Base-by-base conservation (phyloP, 2,888 invertebrate species). In the Lycocerus yunnanus region DNA sequence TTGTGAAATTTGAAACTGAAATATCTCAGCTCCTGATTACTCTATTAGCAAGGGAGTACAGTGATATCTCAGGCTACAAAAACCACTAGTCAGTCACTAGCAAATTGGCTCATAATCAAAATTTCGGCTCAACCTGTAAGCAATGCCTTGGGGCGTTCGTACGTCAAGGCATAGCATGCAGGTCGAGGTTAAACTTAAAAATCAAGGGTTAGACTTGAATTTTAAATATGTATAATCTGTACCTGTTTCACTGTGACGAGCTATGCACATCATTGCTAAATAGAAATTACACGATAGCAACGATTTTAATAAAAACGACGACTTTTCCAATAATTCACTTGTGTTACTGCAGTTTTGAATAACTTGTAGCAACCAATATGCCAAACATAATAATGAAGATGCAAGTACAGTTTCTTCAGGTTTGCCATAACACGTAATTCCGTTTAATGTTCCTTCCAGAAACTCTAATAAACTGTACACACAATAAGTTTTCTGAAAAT, bases 401-500 rank as follows among this genome's bases (percentile, higher is more conserved):
- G 96, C 94, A n/a, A 95, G 87, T 14, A 95, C 90, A 80, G 94
- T 93, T 86, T 97, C 97, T 84, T 97, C 97, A 72, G 95, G 92
- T 87, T 96, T 96, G 0, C 94, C 94, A 77, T 94, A 90, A 82
- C 91, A 93, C 1, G 91, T 91, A 70, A 91, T 89, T 10, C 91
- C 91, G 15, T 88, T 86, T 82, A 89, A 80, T 79, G 91, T 91
- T 59, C 92, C 92, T 84, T 95, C 94, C 24, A 97, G 87, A 83
- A 98, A 94, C 81, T 97, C 96, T 69, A 98, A 86, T 5, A 98
- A 88, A 80, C 96, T 95, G 15, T 93, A 90, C 60, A 97, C 92
- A 85, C 98, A 98, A 85, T 96, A 95, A 0, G 95, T 94, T 84
- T 97, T 96, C 74, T 89, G 89, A 73, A 90, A 88, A 68, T 95